Evolutionary conservation across 2,113 vertebrate genomes (phyloP), one percentile per base, ranked within the genome.

Genomic region (Sylvia atricapilla): DNA sequence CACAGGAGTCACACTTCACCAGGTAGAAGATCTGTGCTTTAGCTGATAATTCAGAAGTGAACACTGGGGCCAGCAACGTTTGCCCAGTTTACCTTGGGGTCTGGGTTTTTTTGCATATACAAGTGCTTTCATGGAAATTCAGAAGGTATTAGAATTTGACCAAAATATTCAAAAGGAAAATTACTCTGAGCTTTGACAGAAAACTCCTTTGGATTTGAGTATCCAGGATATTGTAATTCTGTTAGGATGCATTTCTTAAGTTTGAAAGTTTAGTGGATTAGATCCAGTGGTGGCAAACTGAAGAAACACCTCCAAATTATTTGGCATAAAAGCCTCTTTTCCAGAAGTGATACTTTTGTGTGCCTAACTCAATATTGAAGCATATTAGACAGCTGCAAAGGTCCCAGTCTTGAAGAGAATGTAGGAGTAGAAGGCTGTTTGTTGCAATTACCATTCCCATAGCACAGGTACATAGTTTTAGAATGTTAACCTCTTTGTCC

Each of bases 1-100:
- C 14, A 4, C 47, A 21, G 1, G 7, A 27, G 64, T 37, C 47
- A 8, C 31, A 0, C 37, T 47, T n/a, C 68, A 58, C 13, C 21
- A 2, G 24, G 10, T 5, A 3, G 16, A 46, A 47, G 30, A 35
- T 30, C 18, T 13, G 18, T 2, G 6, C n/a, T 15, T 44, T 31
- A 59, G 47, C 17, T 4, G 8, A 27, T 68, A 64, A 52, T 74
- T 76, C 23, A 3, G 22, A 85, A 69, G 33, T 15, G 67, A 30
- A 30, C 30, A 13, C 13, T 2, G 10, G 50, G 24, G 22, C 15
- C 30, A 28, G 75, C 82, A 90, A 30, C 1, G 1, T 35, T 22
- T 4, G 12, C 14, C 46, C 8, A 1, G 13, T 77, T 86, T 62
- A 11, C 39, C 22, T 30, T 75, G 27, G 18, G 7, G 2, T 7